Conservation (phyloP, 2,797 vertebrate species). For the Novumbra hubbsi region DNA sequence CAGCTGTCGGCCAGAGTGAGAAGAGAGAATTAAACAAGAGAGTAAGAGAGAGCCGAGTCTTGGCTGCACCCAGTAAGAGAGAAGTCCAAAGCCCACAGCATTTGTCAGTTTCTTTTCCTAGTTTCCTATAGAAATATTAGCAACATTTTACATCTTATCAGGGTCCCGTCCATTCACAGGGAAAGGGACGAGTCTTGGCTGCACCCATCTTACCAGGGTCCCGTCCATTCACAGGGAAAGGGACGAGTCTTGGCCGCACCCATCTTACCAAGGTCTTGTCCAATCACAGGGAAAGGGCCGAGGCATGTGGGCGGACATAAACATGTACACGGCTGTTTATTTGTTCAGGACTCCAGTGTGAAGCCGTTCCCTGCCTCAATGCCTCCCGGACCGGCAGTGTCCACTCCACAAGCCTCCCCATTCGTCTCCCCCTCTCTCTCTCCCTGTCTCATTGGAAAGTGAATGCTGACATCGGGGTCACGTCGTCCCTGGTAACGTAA, state of each 20-base stretch:
- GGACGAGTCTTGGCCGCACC: conserved; percentile 29
- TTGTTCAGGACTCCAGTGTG: conserved; percentile 60
- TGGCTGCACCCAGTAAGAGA: no score
- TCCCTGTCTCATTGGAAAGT: conserved; percentile 38
- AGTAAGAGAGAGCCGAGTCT: neutral
- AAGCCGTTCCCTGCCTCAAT: conserved; percentile 55
- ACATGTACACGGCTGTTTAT: conserved; percentile 67
- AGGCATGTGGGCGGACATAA: conserved; percentile 68
- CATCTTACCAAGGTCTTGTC: conserved; percentile 61
- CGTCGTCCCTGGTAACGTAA: no score
- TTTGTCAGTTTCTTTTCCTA: neutral
- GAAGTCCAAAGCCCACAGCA: neutral
- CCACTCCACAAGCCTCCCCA: no score
- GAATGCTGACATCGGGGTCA: neutral
- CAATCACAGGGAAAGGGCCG: conserved; percentile 66
- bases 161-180: no score
- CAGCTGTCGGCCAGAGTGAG: neutral
- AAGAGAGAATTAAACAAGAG: neutral
- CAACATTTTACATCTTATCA: conserved; percentile 24
- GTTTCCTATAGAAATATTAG: conserved; percentile 6
- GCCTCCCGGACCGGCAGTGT: no score
- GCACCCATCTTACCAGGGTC: conserved; percentile 49
- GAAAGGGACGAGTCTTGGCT: conserved; percentile 30
- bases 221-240: no score
- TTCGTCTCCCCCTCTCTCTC: conserved; percentile 11